Evolutionary conservation across 2,113 vertebrate species (phyloP).

Genomic region (Stigmatopora argus): DNA sequence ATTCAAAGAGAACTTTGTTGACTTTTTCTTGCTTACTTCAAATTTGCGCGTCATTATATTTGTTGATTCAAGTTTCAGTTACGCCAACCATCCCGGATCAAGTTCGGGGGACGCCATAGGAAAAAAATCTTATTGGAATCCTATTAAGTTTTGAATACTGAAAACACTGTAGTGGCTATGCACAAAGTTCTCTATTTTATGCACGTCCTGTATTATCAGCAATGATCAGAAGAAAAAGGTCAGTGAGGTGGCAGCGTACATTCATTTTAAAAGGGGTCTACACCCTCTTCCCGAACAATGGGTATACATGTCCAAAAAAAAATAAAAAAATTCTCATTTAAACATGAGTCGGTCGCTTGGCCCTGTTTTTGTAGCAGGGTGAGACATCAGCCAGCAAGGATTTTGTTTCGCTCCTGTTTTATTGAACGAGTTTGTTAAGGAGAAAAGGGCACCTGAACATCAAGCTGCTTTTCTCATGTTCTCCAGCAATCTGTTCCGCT

Average conservation of each 20-base stretch:
- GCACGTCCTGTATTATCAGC: not conserved
- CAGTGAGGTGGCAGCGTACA: constrained; percentile 15
- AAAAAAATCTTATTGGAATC: not conserved
- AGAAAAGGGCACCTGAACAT: constrained; percentile 8
- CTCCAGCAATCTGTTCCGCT: not conserved
- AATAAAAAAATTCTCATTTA: too few species aligned
- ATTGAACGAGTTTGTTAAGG: constrained; percentile 13
- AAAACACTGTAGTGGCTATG: constrained; percentile 5
- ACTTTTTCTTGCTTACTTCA: not conserved
- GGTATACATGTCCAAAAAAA: constrained; percentile 6
- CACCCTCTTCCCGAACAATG: constrained; percentile 47
- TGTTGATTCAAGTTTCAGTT: not conserved
- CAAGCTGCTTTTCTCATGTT: constrained; percentile 3
- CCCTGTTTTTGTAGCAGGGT: constrained; percentile 18
- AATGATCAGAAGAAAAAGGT: constrained; percentile 21
- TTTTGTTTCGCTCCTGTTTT: constrained; percentile 20
- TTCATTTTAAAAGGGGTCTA: constrained; percentile 17
- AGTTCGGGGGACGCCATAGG: not conserved
- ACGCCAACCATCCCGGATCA: not conserved
- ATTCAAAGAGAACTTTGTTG: not conserved
- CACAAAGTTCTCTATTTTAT: constrained; percentile 6
- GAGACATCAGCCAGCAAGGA: not conserved
- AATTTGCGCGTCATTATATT: not conserved
- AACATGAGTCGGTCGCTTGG: constrained; percentile 1
- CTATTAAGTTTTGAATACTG: not conserved